phyloP scores from a whole-genome alignment of 1,140 invertebrate genomes.

The Euwallacea fornicatus region DNA sequence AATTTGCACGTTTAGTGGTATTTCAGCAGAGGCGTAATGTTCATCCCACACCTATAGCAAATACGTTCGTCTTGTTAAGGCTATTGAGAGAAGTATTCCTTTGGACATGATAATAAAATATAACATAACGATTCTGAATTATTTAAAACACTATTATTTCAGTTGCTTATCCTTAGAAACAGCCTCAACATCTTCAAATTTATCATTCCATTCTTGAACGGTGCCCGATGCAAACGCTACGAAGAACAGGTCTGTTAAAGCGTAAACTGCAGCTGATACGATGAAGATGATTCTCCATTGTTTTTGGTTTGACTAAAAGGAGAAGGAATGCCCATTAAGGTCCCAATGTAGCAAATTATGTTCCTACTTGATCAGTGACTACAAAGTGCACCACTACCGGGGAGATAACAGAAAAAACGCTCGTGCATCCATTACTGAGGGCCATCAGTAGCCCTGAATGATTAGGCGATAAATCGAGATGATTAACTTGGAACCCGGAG shows the following conservation, averaged over 20 bases:
- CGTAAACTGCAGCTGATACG: constrained; percentile 38
- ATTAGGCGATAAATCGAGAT: constrained; percentile 73
- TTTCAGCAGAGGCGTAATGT: constrained; percentile 9
- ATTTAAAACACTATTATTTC: too few relatives aligned
- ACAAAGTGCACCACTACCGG: constrained; percentile 67
- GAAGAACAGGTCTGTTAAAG: constrained; percentile 40
- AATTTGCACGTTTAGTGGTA: constrained; percentile 4
- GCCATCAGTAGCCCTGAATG: constrained; percentile 75
- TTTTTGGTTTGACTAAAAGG: constrained; percentile 38
- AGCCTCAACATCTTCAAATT: constrained; percentile 12
- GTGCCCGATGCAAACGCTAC: constrained; percentile 43
- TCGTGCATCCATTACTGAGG: constrained; percentile 75
- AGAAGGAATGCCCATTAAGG: not conserved
- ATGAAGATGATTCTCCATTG: constrained; percentile 46
- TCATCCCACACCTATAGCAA: not conserved
- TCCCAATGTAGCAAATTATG: constrained; percentile 1
- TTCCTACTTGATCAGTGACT: constrained; percentile 63
- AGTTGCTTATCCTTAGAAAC: not conserved
- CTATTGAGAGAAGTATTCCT: too few relatives aligned
- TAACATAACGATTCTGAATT: too few relatives aligned
- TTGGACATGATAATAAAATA: too few relatives aligned
- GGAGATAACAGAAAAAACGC: constrained; percentile 70
- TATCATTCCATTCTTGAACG: constrained; percentile 42
- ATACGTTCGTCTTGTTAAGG: not conserved
- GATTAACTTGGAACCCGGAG: constrained; percentile 69